Evolutionary conservation across 2,888 invertebrate species (phyloP), one percentile per base, ranked within the genome.

Genomic region (Galerucella pusilla): DNA sequence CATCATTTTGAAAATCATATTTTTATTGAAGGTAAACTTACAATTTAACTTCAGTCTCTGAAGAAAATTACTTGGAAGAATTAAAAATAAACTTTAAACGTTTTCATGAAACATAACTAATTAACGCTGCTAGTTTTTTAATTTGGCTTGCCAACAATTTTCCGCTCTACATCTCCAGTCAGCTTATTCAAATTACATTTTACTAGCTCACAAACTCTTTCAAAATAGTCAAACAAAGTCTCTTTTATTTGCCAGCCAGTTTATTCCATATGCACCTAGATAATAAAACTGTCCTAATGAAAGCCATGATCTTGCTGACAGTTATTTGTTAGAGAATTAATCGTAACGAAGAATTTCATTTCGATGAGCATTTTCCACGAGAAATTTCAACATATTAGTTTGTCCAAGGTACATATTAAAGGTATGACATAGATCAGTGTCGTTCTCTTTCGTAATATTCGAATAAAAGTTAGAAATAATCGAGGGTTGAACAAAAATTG

Each of bases 281-380:
- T 9, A 59, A 61, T 69, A 69, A 69, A 69, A 69, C 35, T 61
- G 54, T 57, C 25, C 59, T 64, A 68, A 68, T 65, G 68, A 73
- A 74, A 65, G 28, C 63, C 59, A n/a, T 20, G 54, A 69, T 69
- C 74, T 69, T 57, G 12, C 49, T 49, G 64, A 59, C 68, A 59
- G 64, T 65, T 69, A 74, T 74, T 69, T 63, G 63, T 14, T 45
- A 60, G 14, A 69, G 59, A 68, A 52, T 68, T 68, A 42, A 57
- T 68, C 54, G 57, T 57, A 16, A 74, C 46, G 65, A 59, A 66
- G 60, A 70, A 66, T 74, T 74, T 70, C 52, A 74, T 74, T 74
- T 66, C 63, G 65, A 61, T 6, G 25, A 25, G 20, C 60, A 60
- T 16, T 60, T 68, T 42, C 16, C 57, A 46, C 35, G 20, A 61